Conservation (phyloP, 2,888 invertebrate species). For the Agrochola lychnidis region DNA sequence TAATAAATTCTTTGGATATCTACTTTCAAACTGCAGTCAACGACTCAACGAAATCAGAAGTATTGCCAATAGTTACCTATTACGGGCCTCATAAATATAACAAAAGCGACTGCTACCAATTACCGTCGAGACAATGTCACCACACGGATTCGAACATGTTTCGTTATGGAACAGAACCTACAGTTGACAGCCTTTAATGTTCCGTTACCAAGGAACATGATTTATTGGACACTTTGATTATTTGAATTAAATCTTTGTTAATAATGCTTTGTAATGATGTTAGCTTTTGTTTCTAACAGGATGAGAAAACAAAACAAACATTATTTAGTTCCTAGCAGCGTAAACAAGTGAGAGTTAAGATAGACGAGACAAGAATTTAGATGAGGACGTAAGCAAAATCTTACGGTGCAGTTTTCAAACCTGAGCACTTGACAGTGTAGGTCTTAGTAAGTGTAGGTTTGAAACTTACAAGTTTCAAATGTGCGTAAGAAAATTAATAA, state of each 20-base stretch:
- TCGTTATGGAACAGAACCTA: conserved; percentile 27
- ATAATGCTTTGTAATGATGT: conserved; percentile 21
- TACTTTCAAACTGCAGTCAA: conserved; percentile 31
- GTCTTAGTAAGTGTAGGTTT: neutral
- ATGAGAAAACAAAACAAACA: conserved; percentile 15
- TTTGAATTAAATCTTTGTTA: conserved; percentile 39
- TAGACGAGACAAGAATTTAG: conserved; percentile 12
- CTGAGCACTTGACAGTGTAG: neutral
- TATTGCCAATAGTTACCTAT: conserved; percentile 54
- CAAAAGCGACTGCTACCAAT: conserved; percentile 63
- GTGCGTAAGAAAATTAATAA: neutral
- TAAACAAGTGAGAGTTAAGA: conserved; percentile 22
- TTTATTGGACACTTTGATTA: conserved; percentile 52
- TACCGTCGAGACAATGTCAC: conserved; percentile 61
- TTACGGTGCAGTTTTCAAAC: neutral
- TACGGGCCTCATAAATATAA: conserved; percentile 58
- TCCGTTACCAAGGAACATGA: conserved; percentile 58
- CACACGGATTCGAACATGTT: conserved; percentile 58
- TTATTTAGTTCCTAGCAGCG: conserved; percentile 2
- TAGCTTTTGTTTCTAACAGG: conserved; percentile 14
- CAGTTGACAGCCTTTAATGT: conserved; percentile 60
- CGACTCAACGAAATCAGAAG: conserved; percentile 45
- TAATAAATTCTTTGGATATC: conserved; percentile 40
- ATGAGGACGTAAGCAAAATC: neutral
- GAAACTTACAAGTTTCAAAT: neutral